Percentiles rank a stretch among this genome's conserved stretches.
phyloP scores from a whole-genome alignment of 2,888 invertebrate genomes.

The Bruchidius siliquastri region DNA sequence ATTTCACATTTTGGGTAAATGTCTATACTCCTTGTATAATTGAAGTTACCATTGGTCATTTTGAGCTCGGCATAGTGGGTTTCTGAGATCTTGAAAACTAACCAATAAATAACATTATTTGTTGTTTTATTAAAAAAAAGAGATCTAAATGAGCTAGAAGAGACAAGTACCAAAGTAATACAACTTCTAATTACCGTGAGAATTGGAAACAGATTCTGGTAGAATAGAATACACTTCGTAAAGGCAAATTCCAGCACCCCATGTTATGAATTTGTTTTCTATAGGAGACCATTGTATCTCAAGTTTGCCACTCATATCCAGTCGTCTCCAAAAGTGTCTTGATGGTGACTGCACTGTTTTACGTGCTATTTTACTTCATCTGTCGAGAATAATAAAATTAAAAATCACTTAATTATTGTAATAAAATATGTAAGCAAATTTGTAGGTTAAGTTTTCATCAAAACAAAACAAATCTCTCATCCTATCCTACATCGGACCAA shows the following conservation, averaged over 20 bases:
- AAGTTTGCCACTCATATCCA: conserved; percentile 54
- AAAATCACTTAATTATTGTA: not conserved
- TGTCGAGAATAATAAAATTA: conserved; percentile 2
- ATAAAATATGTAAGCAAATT: too few species aligned
- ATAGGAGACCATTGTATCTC: conserved; percentile 88
- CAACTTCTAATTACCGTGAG: not conserved
- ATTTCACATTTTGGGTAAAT: conserved; percentile 74
- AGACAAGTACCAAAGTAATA: too few species aligned
- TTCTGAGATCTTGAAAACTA: conserved; percentile 67
- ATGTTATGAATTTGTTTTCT: conserved; percentile 79
- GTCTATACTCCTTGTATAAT: conserved; percentile 82
- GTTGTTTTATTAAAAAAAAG: too few species aligned
- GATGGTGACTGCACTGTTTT: not conserved
- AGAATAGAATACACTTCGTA: conserved; percentile 69
- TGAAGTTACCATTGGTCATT: conserved; percentile 67
- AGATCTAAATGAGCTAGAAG: too few species aligned
- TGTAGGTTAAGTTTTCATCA: too few species aligned
- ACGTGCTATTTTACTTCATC: not conserved
- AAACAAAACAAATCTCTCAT: too few species aligned
- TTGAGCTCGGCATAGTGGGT: conserved; percentile 64
- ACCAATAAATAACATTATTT: conserved; percentile 21
- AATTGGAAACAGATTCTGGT: conserved; percentile 49
- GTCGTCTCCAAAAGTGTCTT: not conserved
- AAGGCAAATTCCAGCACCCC: conserved; percentile 84
- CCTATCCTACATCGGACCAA: too few species aligned